Evolutionary conservation across 2,797 vertebrate genomes (phyloP).

Genomic region (Sebastes iracundus): DNA sequence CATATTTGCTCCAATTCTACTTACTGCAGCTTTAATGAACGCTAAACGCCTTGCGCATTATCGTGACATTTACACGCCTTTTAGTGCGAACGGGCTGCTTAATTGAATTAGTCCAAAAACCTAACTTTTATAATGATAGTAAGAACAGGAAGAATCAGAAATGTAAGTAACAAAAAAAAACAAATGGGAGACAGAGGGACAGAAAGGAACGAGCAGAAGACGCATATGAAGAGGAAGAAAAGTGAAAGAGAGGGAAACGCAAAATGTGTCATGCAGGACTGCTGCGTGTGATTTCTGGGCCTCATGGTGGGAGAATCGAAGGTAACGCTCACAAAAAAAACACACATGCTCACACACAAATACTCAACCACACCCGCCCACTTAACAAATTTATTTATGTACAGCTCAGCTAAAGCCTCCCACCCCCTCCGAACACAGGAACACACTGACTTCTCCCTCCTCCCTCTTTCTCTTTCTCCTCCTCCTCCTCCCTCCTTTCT

Average conservation of each 20-base stretch:
- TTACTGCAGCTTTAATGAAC: too few relatives aligned
- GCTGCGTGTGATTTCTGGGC: conserved; percentile 41
- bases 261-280: conserved; percentile 32
- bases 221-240: neutral
- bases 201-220: too few relatives aligned
- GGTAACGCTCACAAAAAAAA: conserved; percentile 33
- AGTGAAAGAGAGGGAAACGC: neutral
- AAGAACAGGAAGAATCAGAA: too few relatives aligned
- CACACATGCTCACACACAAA: conserved; percentile 40
- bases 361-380: conserved; percentile 69
- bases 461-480: conserved; percentile 14
- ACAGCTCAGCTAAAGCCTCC: conserved; percentile 63
- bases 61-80: too few relatives aligned
- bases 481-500: conserved; percentile 17
- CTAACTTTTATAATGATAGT: too few relatives aligned
- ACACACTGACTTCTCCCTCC: conserved; percentile 33
- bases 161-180: too few relatives aligned
- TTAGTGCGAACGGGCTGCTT: too few relatives aligned
- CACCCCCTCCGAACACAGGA: conserved; percentile 44
- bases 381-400: conserved; percentile 80
- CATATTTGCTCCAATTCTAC: too few relatives aligned
- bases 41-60: too few relatives aligned
- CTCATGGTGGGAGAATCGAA: conserved; percentile 48
- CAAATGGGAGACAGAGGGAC: too few relatives aligned
- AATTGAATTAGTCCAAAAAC: too few relatives aligned